Evolutionary conservation across 1,140 invertebrate species (phyloP).

Genomic region (Sinonovacula constricta): DNA sequence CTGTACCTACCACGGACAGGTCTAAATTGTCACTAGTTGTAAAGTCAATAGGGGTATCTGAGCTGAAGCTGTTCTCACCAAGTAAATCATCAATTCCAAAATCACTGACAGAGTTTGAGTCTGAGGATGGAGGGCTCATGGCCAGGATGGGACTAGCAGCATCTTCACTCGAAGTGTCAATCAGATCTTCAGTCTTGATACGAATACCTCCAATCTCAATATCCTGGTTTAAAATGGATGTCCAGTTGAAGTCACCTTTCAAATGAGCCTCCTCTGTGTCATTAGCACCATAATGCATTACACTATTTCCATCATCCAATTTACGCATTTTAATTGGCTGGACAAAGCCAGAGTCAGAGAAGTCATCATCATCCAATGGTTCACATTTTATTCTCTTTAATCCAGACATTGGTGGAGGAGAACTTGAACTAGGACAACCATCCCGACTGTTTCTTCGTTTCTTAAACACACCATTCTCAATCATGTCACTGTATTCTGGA

Average conservation of each 20-base stretch:
- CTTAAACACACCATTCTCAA: conserved; percentile 77
- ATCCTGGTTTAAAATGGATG: conserved; percentile 79
- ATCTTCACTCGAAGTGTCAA: conserved; percentile 64
- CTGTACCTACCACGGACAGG: conserved; percentile 73
- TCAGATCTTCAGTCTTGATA: conserved; percentile 77
- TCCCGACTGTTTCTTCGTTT: conserved; percentile 72
- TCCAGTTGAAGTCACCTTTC: conserved; percentile 78
- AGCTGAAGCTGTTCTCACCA: conserved; percentile 62
- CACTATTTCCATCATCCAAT: conserved; percentile 44
- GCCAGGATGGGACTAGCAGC: conserved; percentile 65
- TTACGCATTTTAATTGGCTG: conserved; percentile 32
- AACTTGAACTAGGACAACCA: conserved; percentile 20
- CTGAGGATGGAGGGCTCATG: conserved; percentile 74
- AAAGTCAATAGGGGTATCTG: conserved; percentile 64
- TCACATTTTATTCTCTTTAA: conserved; percentile 66
- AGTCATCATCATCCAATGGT: conserved; percentile 56
- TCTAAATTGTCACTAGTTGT: conserved; percentile 70
- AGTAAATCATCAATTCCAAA: conserved; percentile 72
- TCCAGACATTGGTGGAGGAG: conserved; percentile 44
- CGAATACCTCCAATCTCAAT: conserved; percentile 77
- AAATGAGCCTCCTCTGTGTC: conserved; percentile 61
- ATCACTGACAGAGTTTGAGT: conserved; percentile 71
- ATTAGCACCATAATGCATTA: conserved; percentile 55
- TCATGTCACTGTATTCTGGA: conserved; percentile 82
- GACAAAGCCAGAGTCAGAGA: conserved; percentile 15